Evolutionary conservation across 2,113 vertebrate genomes (phyloP), one percentile per base, ranked within the genome.

Genomic region (Taxidea taxus): DNA sequence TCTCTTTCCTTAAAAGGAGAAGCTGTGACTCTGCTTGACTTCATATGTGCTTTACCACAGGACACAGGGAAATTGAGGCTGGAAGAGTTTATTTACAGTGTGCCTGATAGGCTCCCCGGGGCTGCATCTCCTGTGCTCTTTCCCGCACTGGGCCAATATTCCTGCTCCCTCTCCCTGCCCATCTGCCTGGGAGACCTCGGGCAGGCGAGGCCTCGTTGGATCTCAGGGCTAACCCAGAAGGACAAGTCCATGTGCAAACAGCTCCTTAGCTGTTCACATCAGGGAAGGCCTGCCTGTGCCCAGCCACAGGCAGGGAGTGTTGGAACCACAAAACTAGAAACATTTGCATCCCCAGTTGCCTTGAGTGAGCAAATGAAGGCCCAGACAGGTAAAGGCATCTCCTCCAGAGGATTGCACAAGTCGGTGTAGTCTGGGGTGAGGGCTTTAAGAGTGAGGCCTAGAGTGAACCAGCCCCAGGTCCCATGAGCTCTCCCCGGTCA

Each of bases 1-100:
- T 86, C 58, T 42, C 12, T 86, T 75, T 31, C 37, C 87, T 95
- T 94, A 81, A 78, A 82, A 94, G 78, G 31, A 74, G 62, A 82
- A 42, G 25, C 31, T 39, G 20, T 56, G 47, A 56, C 84, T 87
- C 70, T 87, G 31, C 60, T 70, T 37, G 49, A 47, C 49, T 13
- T 42, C 34, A 83, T 62, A 39, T 15, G 29, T 23, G 42, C n/a
- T 88, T 85, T 54, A 18, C 56, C 84, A 70, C 6, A 51, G n/a
- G 49, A 44, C 37, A 58, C 4, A 29, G 78, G 70, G 64, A 68
- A 87, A 70, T 1, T 1, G 34, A 75, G 72, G 34, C 82, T 91
- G 54, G 21, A 51, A 88, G 78, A 77, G 31, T 31, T 44, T 7
- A 15, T 25, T 44, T 10, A 18, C 13, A 42, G 49, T 0, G 0